These are phyloP conservation scores for Podarcis lilfordi DNA, from an alignment of 2,797 vertebrate species.

Conservation along the genomic window DNA sequence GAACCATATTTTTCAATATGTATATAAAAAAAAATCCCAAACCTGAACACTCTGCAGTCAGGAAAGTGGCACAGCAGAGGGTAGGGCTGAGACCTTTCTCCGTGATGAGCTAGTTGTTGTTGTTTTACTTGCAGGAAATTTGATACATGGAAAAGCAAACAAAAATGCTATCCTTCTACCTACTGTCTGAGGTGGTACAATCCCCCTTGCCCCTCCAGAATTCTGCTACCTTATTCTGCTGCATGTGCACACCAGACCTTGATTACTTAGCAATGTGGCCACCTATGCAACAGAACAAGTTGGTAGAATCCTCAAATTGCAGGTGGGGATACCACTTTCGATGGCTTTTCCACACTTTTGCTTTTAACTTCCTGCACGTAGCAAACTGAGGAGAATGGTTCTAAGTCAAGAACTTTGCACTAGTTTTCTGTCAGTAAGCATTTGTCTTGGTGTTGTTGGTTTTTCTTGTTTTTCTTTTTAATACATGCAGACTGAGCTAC, in stretches of 20 bases:
- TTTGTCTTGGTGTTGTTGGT: neutral
- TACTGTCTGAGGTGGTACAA: neutral
- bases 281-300: neutral
- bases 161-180: neutral
- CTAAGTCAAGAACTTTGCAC: neutral
- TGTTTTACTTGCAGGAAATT: neutral
- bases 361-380: neutral
- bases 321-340: neutral
- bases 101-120: neutral
- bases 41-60: no score
- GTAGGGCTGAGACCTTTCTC: neutral
- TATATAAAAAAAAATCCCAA: neutral
- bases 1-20: neutral
- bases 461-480: neutral
- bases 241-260: neutral
- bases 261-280: neutral
- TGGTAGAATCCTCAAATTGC: neutral
- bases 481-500: neutral
- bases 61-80: neutral
- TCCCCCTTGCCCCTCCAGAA: neutral
- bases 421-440: neutral
- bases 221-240: neutral
- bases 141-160: neutral
- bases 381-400: neutral
- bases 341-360: neutral